Conservation (phyloP, 2,113 vertebrate genomes). For the Mystacornis crossleyi region DNA sequence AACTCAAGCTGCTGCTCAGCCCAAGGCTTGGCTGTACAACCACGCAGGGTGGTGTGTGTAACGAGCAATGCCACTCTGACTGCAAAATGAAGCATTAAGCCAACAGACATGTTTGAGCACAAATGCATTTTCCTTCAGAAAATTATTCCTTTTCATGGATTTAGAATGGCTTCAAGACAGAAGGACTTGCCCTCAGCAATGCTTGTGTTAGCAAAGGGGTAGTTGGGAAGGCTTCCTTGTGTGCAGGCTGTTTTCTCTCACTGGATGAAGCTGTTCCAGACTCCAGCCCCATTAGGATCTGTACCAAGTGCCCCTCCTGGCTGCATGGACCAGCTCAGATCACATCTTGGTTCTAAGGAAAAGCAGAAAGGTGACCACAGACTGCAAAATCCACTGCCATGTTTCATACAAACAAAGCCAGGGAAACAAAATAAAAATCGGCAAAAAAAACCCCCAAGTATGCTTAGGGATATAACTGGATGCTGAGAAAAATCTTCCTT, state of each 20-base stretch:
- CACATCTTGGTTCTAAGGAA: background rate
- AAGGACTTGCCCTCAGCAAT: background rate
- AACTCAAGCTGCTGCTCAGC: background rate
- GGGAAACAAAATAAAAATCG: background rate
- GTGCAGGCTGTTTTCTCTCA: background rate
- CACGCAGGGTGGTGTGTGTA: background rate
- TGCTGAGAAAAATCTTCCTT: background rate
- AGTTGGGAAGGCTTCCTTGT: background rate
- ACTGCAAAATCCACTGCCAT: background rate
- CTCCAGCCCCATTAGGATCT: background rate
- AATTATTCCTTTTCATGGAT: background rate
- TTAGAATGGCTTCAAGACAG: background rate
- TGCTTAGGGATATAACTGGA: background rate
- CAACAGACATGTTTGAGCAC: accelerated
- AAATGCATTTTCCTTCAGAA: background rate
- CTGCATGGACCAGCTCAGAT: background rate
- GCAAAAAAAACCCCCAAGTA: background rate
- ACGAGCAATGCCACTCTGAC: background rate
- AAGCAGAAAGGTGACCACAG: background rate
- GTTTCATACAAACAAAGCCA: background rate
- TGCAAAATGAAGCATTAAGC: background rate
- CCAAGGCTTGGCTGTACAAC: background rate
- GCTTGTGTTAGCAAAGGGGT: background rate
- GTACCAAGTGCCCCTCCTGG: background rate
- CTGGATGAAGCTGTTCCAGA: background rate